Percentiles rank a stretch among this genome's conserved stretches.
phyloP scores from a whole-genome alignment of 2,888 invertebrate species.

The Oligia strigilis region DNA sequence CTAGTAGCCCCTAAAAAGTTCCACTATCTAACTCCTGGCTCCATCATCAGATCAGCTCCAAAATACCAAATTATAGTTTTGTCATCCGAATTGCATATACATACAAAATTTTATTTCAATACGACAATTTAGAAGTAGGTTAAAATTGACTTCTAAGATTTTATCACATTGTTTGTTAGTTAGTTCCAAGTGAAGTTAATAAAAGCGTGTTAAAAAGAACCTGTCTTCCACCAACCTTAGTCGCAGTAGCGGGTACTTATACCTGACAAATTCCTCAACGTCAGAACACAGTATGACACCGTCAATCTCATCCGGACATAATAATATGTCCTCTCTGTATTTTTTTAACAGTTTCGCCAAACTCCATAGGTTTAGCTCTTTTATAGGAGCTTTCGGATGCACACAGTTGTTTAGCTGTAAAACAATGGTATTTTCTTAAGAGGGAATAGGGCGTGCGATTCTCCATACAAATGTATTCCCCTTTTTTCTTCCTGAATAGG shows the following conservation, averaged over 20 bases:
- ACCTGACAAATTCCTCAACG: constrained; percentile 75
- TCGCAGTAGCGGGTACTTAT: constrained; percentile 79
- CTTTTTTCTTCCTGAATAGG: too few species aligned
- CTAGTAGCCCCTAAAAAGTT: too few species aligned
- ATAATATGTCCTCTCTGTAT: constrained; percentile 75
- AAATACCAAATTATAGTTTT: too few species aligned
- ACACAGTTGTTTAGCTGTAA: constrained; percentile 78
- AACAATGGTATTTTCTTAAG: background rate
- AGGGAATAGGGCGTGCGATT: too few species aligned
- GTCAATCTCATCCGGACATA: constrained; percentile 67
- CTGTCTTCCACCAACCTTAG: constrained; percentile 66
- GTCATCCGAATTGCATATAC: too few species aligned
- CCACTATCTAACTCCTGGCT: too few species aligned
- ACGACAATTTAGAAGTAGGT: too few species aligned
- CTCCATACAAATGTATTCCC: too few species aligned
- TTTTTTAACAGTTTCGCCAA: constrained; percentile 72
- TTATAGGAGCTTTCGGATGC: constrained; percentile 49
- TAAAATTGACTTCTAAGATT: background rate
- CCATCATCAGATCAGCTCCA: too few species aligned
- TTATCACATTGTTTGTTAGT: background rate
- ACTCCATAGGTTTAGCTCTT: constrained; percentile 62
- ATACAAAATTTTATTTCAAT: too few species aligned
- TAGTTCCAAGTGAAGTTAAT: background rate
- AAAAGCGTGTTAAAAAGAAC: background rate
- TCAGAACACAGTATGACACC: constrained; percentile 68